Percentiles rank a stretch among this genome's conserved stretches.
Evolutionary conservation across 2,113 vertebrate genomes (phyloP).

Genomic region (Thryonomys swinderianus): DNA sequence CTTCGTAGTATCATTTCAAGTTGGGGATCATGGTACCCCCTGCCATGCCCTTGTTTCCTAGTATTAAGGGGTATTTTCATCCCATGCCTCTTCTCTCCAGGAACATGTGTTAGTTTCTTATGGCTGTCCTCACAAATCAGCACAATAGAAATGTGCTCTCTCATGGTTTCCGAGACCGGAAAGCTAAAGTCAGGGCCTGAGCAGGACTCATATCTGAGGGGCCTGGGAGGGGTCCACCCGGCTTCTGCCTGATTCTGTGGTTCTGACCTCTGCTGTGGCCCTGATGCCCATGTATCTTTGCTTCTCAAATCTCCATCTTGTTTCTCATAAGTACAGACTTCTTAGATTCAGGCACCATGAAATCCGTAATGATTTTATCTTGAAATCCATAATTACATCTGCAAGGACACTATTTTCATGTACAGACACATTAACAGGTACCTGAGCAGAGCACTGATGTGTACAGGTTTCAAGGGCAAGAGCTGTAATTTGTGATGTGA

Average conservation of each 20-base stretch:
- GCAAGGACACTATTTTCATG: not conserved
- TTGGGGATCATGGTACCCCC: too few relatives aligned
- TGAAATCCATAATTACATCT: not conserved
- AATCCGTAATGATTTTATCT: not conserved
- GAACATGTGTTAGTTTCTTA: not conserved
- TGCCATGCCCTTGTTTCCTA: too few relatives aligned
- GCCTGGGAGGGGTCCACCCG: too few relatives aligned
- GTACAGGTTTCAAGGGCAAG: not conserved
- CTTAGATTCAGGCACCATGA: not conserved
- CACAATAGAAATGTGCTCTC: not conserved
- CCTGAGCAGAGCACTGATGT: too few relatives aligned
- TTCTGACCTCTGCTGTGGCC: not conserved
- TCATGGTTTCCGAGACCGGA: not conserved
- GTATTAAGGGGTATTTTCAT: not conserved
- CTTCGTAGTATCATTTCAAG: too few relatives aligned
- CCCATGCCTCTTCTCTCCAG: not conserved
- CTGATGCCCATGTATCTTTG: not conserved
- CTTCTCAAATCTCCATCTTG: not conserved
- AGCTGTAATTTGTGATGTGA: not conserved
- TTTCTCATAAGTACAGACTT: not conserved
- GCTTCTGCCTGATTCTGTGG: not conserved
- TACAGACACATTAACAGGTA: not conserved
- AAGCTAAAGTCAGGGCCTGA: not conserved
- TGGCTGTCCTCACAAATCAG: not conserved
- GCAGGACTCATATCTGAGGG: rapidly evolving